These are phyloP conservation scores for Philonicus albiceps DNA, from an alignment of 2,888 invertebrate genomes.

Conservation along the genomic window DNA sequence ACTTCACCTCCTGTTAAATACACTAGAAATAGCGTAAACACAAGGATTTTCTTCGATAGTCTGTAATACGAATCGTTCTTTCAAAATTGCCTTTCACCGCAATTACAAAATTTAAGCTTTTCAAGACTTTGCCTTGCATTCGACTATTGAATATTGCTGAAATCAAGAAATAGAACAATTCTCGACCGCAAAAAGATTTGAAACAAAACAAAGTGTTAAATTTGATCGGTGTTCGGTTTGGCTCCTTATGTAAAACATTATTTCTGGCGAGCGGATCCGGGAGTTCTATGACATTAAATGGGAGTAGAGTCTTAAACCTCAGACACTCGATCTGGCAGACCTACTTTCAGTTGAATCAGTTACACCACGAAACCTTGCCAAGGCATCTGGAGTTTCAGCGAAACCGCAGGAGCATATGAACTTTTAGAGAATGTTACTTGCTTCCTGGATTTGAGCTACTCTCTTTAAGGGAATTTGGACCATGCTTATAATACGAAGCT, in stretches of 20 bases:
- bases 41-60: background rate
- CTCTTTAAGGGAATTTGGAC: background rate
- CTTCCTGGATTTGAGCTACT: conserved; percentile 23
- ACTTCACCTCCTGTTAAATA: no score
- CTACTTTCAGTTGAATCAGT: conserved; percentile 17
- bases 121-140: background rate
- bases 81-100: background rate
- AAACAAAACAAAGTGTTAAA: background rate
- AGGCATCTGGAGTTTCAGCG: conserved; percentile 17
- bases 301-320: conserved; percentile 24
- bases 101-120: background rate
- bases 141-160: background rate
- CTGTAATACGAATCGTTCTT: background rate
- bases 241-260: conserved; percentile 20
- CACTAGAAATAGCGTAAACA: background rate
- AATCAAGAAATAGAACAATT: background rate
- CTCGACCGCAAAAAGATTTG: background rate
- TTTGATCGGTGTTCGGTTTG: background rate
- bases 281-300: conserved; percentile 32
- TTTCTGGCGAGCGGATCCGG: background rate
- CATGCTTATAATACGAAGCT: background rate
- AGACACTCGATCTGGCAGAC: conserved; percentile 28
- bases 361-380: conserved; percentile 31
- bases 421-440: background rate
- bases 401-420: conserved; percentile 31